Evolutionary conservation across 2,888 invertebrate species (phyloP).

Genomic region (Drosophila paracracens): DNA sequence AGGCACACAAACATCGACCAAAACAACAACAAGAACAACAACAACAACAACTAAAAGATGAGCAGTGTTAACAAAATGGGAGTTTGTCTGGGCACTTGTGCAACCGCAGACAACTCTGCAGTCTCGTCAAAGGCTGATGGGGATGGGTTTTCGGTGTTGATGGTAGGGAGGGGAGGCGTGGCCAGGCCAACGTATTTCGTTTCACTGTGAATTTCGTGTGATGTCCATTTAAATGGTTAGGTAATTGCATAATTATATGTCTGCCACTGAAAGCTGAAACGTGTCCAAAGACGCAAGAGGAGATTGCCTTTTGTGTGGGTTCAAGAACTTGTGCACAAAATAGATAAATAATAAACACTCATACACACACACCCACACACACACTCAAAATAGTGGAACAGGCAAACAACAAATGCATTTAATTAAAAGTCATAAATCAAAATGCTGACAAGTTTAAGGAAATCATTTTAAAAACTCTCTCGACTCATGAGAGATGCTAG

Average conservation of each 20-base stretch:
- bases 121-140: slow-evolving; percentile 66
- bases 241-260: slow-evolving; percentile 78
- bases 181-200: slow-evolving; percentile 54
- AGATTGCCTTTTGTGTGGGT: background rate
- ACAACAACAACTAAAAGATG: slow-evolving; percentile 1
- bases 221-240: slow-evolving; percentile 78
- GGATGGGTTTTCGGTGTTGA: background rate
- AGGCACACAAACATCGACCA: slow-evolving; percentile 11
- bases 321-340: slow-evolving; percentile 23
- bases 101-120: slow-evolving; percentile 69
- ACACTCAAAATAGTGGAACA: background rate
- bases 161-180: background rate
- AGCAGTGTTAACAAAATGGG: slow-evolving; percentile 4
- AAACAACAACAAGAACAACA: slow-evolving; percentile 17
- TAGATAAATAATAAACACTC: slow-evolving; percentile 35
- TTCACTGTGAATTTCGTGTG: slow-evolving; percentile 56
- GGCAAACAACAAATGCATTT: slow-evolving; percentile 48
- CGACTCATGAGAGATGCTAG: background rate
- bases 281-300: slow-evolving; percentile 5
- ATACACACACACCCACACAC: slow-evolving; percentile 10
- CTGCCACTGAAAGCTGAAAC: slow-evolving; percentile 52
- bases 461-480: slow-evolving; percentile 47
- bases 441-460: slow-evolving; percentile 61
- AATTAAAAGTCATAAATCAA: slow-evolving; percentile 75
- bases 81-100: slow-evolving; percentile 52